phyloP scores from a whole-genome alignment of 2,888 invertebrate genomes.

The Eupithecia pulchellata region DNA sequence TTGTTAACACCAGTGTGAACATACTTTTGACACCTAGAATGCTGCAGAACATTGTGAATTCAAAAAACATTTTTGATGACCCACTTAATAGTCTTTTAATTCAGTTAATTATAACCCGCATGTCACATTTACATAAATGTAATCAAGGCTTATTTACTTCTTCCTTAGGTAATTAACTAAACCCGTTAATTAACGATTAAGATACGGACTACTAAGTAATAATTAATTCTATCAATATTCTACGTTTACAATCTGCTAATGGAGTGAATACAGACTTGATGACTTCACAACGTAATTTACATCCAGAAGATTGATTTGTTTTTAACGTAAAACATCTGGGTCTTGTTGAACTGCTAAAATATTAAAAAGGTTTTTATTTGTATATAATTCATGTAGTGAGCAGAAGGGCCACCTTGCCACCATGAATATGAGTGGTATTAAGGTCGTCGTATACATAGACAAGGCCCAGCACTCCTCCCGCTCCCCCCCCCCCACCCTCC shows the following conservation, averaged over 20 bases:
- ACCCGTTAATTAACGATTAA: not conserved
- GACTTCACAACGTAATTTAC: conserved; percentile 22
- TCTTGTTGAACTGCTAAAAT: not conserved
- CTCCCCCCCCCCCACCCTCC: too few relatives aligned
- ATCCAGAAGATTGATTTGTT: conserved; percentile 20
- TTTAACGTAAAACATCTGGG: conserved; percentile 14
- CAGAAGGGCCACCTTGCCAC: not conserved
- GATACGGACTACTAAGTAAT: not conserved
- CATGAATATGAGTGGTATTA: not conserved
- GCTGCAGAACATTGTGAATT: not conserved
- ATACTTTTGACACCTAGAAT: not conserved
- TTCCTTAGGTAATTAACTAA: not conserved
- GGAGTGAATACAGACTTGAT: conserved; percentile 13
- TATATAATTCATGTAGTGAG: not conserved
- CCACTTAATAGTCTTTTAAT: too few relatives aligned
- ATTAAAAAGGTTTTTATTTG: not conserved
- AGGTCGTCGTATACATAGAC: not conserved
- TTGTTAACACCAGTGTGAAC: not conserved
- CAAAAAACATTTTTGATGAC: too few relatives aligned
- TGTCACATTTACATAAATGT: not conserved
- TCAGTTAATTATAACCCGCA: not conserved
- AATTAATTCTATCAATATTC: not conserved
- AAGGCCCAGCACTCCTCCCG: not conserved
- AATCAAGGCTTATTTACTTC: not conserved
- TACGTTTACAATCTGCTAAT: conserved; percentile 8